Conservation (phyloP, 2,888 invertebrate species). For the Hirtodrosophila duncani region DNA sequence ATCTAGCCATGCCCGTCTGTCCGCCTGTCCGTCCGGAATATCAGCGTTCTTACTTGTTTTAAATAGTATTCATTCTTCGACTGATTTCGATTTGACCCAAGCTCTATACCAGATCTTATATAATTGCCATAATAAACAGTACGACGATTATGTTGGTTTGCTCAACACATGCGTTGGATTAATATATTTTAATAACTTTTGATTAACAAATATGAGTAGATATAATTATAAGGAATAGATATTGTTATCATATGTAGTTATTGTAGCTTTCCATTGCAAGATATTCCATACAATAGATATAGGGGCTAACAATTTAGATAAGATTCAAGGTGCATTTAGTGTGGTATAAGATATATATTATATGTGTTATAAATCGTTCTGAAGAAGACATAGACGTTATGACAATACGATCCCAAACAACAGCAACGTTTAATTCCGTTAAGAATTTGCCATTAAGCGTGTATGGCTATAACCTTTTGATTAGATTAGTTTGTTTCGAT, state of each 20-base stretch:
- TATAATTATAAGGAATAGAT: conserved; percentile 8
- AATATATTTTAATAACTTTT: background rate
- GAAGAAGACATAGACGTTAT: conserved; percentile 36
- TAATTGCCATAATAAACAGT: too few relatives aligned
- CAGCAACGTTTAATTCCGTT: conserved; percentile 65
- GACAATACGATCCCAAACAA: conserved; percentile 71
- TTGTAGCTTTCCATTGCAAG: conserved; percentile 48
- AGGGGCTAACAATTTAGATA: background rate
- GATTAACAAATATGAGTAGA: conserved; percentile 2
- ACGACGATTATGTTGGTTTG: too few relatives aligned
- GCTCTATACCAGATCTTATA: too few relatives aligned
- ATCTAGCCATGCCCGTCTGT: too few relatives aligned
- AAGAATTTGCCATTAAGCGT: conserved; percentile 7
- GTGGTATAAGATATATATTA: conserved; percentile 7
- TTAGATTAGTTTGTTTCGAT: too few relatives aligned
- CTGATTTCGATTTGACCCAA: too few relatives aligned
- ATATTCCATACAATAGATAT: conserved; percentile 25
- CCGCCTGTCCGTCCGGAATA: too few relatives aligned
- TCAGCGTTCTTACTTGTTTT: too few relatives aligned
- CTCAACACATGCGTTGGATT: conserved; percentile 28
- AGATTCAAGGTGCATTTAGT: too few relatives aligned
- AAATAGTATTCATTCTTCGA: too few relatives aligned
- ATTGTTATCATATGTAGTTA: conserved; percentile 58
- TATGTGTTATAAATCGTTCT: conserved; percentile 16
- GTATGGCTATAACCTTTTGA: background rate